Base-by-base conservation (phyloP, 2,797 vertebrate genomes). In the Otus scops region DNA sequence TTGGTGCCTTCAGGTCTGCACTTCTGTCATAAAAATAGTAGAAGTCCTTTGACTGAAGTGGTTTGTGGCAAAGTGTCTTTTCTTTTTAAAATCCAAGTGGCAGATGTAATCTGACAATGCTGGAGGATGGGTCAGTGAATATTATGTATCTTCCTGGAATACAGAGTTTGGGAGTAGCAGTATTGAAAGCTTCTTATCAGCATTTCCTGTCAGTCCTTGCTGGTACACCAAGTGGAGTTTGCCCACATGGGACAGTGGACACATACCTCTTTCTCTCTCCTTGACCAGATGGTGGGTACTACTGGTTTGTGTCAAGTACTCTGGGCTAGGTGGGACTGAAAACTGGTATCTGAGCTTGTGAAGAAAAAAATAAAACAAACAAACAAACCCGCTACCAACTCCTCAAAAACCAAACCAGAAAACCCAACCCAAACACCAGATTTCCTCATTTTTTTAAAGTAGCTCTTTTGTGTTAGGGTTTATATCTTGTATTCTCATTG, bases 381-480 rank as follows among this genome's bases (percentile, higher is more conserved):
- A 23, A 51, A 15, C 13, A 14, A 51, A 51, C 13, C 21, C 32
- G 4, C 39, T 10, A 47, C 20, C 20, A n/a, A 8, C 13, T 1
- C 22, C 6, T 18, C 4, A 43, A 47, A 81, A 67, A 14, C 2
- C 8, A 38, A 48, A 38, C 3, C 5, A 54, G 53, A 54, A 76
- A 22, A 4, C 1, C 7, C 5, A 56, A 50, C 11, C 1, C 9
- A 83, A 74, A 30, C 6, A 5, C 32, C 22, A 68, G 5, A 36
- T 50, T 32, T 54, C 21, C 7, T 84, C 0, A 0, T 34, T 69
- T 48, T 64, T 45, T 28, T 4, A 1, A 15, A n/a, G 15, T 15
- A 73, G 1, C 21, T 64, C 1, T 24, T 67, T 67, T 88, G 13
- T 73, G 74, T 84, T 57, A 57, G 24, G 5, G 7, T 27, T 70